A percentile compares a stretch with the other conserved stretches of the same genome.
These are phyloP conservation scores for Archivesica marissinica DNA, from an alignment of 1,140 invertebrate species.

Conservation along the genomic window DNA sequence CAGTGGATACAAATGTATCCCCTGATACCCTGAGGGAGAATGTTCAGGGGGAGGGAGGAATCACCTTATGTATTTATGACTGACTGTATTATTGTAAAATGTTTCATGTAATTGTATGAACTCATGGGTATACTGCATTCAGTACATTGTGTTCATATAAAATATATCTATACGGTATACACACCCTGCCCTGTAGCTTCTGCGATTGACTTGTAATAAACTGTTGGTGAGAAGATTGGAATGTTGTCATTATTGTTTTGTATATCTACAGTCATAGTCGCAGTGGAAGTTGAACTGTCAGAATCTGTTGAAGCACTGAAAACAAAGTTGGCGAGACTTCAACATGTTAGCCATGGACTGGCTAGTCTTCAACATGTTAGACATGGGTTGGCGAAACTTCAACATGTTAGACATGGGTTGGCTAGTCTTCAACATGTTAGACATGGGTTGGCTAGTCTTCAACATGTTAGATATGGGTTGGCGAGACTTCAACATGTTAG, in stretches of 20 bases:
- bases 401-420: too few species aligned
- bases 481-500: too few species aligned
- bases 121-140: neutral
- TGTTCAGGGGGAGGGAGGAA: neutral
- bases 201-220: slow-evolving; percentile 45
- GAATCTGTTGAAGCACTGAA: neutral
- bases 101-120: too few species aligned
- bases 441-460: too few species aligned
- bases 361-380: too few species aligned
- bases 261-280: slow-evolving; percentile 33
- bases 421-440: too few species aligned
- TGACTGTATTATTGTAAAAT: too few species aligned
- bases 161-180: neutral
- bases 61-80: neutral
- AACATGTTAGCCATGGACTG: too few species aligned
- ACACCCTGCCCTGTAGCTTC: slow-evolving; percentile 63
- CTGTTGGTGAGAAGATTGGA: slow-evolving; percentile 41
- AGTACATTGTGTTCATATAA: neutral
- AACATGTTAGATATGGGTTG: too few species aligned
- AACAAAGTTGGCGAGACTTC: too few species aligned
- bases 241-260: slow-evolving; percentile 28
- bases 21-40: neutral
- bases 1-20: neutral
- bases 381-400: too few species aligned
- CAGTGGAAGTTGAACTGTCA: neutral